Evolutionary conservation across 1,140 invertebrate species (phyloP), one percentile per base, ranked within the genome.

Genomic region (Drosophila mojavensis): DNA sequence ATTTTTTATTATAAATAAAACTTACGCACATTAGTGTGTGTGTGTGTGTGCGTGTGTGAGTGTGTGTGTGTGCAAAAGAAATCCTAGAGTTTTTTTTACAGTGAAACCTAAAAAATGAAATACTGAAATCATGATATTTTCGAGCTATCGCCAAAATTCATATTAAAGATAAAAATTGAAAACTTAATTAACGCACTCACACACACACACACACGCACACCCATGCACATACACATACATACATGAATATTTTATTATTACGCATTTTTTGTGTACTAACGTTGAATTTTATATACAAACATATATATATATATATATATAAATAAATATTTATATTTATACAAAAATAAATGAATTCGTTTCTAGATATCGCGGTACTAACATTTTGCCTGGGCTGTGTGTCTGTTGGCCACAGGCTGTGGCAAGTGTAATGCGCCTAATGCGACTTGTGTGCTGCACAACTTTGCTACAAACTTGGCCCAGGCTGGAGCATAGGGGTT

Each of bases 191-290:
- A 26, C 24, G 4, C 17, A 51, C n/a, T 26, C 24, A 9, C 17
- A 51, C 10, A 59, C 15, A 55, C 51, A 54, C 55, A 50, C 43
- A n/a, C 24, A 9, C 17, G 41, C 10, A 59, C 15, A 55, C 51
- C 47, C 55, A 50, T 30, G 60, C n/a, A 20, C 15, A 20, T 20
- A 36, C 11, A 51, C 33, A 53, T 13, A 59, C 13, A 41, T 60
- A 39, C 53, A n/a, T 56, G 39, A 20, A 68, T 61, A 78, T 74
- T 69, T 78, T 61, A 78, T 74, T 69, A 74, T 63, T 77, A 68
- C 58, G 43, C 63, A 72, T 72, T 72, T 71, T 73, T 68, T 73
- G 70, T 68, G 64, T 73, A 61, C 41, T 60, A 60, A 48, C 56
- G 70, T 73, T 67, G 28, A 73, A 60, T 58, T 73, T 60, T 24